These are phyloP conservation scores for Lasioglossum baleicum DNA, from an alignment of 1,140 invertebrate species.

Conservation along the genomic window DNA sequence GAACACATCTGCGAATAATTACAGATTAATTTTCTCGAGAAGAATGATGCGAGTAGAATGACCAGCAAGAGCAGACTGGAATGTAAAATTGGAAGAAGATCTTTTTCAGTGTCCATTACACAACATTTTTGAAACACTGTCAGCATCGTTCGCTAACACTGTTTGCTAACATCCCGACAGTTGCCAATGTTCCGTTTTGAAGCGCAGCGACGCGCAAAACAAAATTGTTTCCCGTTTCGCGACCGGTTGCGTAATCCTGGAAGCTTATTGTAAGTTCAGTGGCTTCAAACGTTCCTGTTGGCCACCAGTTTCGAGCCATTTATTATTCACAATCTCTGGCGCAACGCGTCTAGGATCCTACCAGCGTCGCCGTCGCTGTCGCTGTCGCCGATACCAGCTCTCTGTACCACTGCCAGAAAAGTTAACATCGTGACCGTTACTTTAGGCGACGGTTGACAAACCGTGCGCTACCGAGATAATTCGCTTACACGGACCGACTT, in stretches of 20 bases:
- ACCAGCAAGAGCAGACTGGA: no score
- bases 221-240: no score
- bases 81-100: background rate
- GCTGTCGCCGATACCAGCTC: background rate
- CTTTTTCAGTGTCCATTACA: background rate
- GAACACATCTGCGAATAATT: no score
- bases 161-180: background rate
- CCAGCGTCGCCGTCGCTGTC: background rate
- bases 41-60: no score
- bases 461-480: background rate
- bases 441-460: background rate
- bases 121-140: background rate
- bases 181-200: background rate
- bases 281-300: background rate
- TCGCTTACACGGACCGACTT: background rate
- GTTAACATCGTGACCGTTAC: background rate
- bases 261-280: no score
- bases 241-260: no score
- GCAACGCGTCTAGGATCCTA: background rate
- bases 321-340: background rate
- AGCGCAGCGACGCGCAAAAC: background rate
- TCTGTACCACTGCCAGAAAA: background rate
- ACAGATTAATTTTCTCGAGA: no score
- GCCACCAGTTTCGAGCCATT: background rate
- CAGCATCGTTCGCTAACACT: background rate